Percentiles rank a stretch among this genome's conserved stretches.
Conservation (phyloP, 2,797 vertebrate genomes). For the Acrocephalus scirpaceus region DNA sequence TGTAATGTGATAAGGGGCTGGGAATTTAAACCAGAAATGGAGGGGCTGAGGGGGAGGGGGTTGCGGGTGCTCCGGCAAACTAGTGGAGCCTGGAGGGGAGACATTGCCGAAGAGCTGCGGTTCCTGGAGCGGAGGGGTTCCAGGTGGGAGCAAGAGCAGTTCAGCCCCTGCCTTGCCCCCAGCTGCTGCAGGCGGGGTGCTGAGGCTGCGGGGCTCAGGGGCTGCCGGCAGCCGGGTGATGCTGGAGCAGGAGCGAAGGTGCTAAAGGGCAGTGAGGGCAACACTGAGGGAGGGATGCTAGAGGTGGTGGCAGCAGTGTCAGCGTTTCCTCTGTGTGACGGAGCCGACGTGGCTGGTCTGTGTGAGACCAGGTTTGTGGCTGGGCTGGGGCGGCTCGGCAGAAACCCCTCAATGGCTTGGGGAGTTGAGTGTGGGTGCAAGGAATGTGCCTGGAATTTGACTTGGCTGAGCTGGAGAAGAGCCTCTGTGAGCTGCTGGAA, state of each 20-base stretch:
- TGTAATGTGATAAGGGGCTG: conserved; percentile 60
- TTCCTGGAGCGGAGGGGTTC: background rate
- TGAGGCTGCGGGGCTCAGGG: background rate
- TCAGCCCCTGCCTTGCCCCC: background rate
- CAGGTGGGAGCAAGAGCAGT: background rate
- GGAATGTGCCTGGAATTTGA: background rate
- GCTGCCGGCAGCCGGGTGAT: background rate
- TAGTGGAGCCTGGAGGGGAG: background rate
- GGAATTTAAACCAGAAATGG: conserved; percentile 53
- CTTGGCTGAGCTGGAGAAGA: background rate
- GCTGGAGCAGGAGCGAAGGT: background rate
- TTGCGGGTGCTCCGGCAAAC: background rate
- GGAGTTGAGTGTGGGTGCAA: background rate
- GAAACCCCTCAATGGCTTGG: background rate
- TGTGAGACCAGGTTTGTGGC: background rate
- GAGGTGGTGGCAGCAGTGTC: background rate
- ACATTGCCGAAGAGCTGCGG: background rate
- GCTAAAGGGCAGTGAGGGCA: background rate
- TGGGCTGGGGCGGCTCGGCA: background rate
- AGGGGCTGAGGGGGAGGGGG: background rate
- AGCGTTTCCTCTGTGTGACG: accelerated
- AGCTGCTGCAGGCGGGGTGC: background rate
- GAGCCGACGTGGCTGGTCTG: background rate
- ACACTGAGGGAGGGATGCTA: background rate
- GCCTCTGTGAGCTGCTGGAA: background rate